Base-by-base conservation (phyloP, 53 echinoderm and acorn worm genomes). In the Arbacia lixula region DNA sequence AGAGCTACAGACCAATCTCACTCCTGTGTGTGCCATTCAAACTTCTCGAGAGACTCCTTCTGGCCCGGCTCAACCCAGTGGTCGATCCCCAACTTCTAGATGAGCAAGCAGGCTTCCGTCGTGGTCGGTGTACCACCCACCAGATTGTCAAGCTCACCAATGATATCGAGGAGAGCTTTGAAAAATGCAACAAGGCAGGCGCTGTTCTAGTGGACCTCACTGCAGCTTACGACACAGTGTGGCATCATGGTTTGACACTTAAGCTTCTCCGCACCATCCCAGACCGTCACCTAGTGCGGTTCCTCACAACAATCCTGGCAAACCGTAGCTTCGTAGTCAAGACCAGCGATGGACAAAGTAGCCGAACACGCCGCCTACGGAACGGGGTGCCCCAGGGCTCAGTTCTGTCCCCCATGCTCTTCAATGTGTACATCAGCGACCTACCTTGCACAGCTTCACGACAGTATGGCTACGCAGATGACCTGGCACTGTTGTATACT, bases 91-190 rank as follows among this genome's bases (percentile, higher is more conserved):
- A 82, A 34, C 83, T 89, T 24, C 86, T 82, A 6, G 62, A 78
- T 24, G 75, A 87, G 68, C 91, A 91, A 64, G 84, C 91, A 24
- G 91, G 91, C n/a, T 88, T 88, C 53, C 76, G 79, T 37, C 84
- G 29, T 4, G 84, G 88, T 34, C 73, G 66, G 41, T 26, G 29
- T 5, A 87, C 88, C 11, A 68, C 30, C 9, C 63, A 91, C 33
- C 79, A 91, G 30, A 28, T 88, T 6, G 71, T 62, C 86, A 46
- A 42, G 32, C 72, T 68, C n/a, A 85, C 84, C 2, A 21, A 88
- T 39, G 85, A 87, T 60, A 88, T 84, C 19, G 85, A 88, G 41
- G 78, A 54, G 4, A 31, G 39, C 42, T 90, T 81, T 37, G 72
- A 90, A 86, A 58, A 61, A 34, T 37, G 73, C 28, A 36, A 71